Evolutionary conservation across 2,888 invertebrate species (phyloP).

Genomic region (Torymus aiolomorphi): DNA sequence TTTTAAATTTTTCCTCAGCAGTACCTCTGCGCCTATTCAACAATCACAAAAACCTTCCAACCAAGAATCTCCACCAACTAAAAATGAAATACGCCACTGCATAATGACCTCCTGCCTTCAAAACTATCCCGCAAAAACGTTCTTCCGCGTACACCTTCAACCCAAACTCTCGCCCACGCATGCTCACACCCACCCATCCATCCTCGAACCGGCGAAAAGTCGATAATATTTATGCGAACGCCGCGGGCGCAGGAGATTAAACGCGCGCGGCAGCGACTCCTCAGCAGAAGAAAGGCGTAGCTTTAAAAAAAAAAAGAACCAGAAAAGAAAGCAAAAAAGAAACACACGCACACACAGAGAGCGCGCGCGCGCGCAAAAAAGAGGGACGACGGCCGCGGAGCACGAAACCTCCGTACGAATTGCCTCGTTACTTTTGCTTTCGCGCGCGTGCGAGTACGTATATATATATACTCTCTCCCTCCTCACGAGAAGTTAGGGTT

Average conservation of each 20-base stretch:
- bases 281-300: background rate
- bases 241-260: background rate
- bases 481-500: constrained; percentile 70
- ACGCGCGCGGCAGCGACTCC: background rate
- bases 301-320: background rate
- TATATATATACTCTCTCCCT: background rate
- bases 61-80: too few relatives aligned
- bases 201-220: background rate
- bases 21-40: too few relatives aligned
- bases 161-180: too few relatives aligned
- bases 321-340: background rate
- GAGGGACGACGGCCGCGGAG: constrained; percentile 23
- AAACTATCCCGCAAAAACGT: too few relatives aligned
- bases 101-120: too few relatives aligned
- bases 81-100: too few relatives aligned
- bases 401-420: constrained; percentile 47
- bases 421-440: constrained; percentile 55
- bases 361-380: background rate
- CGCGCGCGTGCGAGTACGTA: constrained; percentile 15
- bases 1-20: too few relatives aligned
- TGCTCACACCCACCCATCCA: too few relatives aligned
- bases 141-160: too few relatives aligned
- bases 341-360: background rate
- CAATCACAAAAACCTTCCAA: too few relatives aligned
- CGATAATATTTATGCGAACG: constrained; percentile 9